phyloP scores from a whole-genome alignment of 1,140 invertebrate genomes.

The Lepeophtheirus salmonis region DNA sequence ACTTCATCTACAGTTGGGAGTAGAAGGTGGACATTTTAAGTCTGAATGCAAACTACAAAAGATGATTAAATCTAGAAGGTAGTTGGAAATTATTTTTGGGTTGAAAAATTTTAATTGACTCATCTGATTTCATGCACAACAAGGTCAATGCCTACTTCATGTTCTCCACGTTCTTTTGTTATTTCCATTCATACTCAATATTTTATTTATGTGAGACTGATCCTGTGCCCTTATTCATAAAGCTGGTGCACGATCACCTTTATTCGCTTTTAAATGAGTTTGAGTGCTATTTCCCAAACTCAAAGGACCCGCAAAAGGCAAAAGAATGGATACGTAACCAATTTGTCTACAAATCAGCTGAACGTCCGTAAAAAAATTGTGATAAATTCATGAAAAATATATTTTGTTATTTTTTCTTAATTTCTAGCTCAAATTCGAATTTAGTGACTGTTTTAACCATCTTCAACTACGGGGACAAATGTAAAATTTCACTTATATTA shows the following conservation, averaged over 20 bases:
- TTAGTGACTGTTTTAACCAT: too few relatives aligned
- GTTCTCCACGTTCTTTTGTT: neutral
- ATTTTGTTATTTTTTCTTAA: too few relatives aligned
- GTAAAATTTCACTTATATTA: too few relatives aligned
- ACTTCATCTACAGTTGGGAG: neutral
- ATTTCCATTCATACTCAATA: neutral
- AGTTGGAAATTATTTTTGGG: neutral
- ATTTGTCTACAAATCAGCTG: too few relatives aligned
- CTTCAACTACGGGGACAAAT: too few relatives aligned
- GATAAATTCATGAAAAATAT: too few relatives aligned
- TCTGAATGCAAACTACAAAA: neutral
- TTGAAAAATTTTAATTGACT: neutral
- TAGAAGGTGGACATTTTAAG: neutral
- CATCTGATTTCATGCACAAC: neutral
- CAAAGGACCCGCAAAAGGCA: neutral
- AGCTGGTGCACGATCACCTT: neutral
- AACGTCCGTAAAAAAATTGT: too few relatives aligned
- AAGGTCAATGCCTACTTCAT: too few relatives aligned
- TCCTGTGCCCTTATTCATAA: neutral
- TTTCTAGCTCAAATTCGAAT: too few relatives aligned
- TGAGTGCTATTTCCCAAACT: neutral
- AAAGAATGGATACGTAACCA: neutral
- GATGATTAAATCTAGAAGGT: neutral
- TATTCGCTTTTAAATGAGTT: neutral
- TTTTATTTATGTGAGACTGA: neutral